phyloP scores from a whole-genome alignment of 1,140 invertebrate genomes.

The Patella vulgata region DNA sequence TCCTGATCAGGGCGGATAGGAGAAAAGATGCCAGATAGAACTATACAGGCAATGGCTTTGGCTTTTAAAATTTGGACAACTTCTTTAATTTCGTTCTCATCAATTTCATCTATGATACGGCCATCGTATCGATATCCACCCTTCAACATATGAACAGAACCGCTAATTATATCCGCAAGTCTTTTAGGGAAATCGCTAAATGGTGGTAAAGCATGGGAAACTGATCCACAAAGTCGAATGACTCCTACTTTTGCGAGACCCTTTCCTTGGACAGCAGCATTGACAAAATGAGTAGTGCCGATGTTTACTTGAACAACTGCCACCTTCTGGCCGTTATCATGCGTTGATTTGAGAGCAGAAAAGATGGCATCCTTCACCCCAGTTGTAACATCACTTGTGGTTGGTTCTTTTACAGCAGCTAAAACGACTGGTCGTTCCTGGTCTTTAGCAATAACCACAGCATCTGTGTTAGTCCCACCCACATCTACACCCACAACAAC shows the following conservation, averaged over 20 bases:
- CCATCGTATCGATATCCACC: constrained; percentile 60
- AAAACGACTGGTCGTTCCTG: constrained; percentile 28
- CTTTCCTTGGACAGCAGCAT: constrained; percentile 57
- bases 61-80: constrained; percentile 30
- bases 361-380: constrained; percentile 49
- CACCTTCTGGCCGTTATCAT: constrained; percentile 24
- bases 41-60: constrained; percentile 45
- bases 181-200: constrained; percentile 52
- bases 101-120: constrained; percentile 37
- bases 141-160: constrained; percentile 41
- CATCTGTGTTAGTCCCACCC: constrained; percentile 61
- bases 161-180: constrained; percentile 35
- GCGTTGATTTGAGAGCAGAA: constrained; percentile 27
- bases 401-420: constrained; percentile 43
- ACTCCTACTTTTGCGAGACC: constrained; percentile 50
- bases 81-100: constrained; percentile 41
- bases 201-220: constrained; percentile 49
- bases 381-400: constrained; percentile 53
- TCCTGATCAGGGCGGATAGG: constrained; percentile 49
- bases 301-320: constrained; percentile 52
- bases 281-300: constrained; percentile 63
- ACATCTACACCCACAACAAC: constrained; percentile 53
- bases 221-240: constrained; percentile 57
- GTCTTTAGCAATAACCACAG: constrained; percentile 42
- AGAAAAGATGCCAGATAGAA: constrained; percentile 54